Evolutionary conservation across 2,797 vertebrate genomes (phyloP), one percentile per base, ranked within the genome.

Genomic region (Alcedo atthis): DNA sequence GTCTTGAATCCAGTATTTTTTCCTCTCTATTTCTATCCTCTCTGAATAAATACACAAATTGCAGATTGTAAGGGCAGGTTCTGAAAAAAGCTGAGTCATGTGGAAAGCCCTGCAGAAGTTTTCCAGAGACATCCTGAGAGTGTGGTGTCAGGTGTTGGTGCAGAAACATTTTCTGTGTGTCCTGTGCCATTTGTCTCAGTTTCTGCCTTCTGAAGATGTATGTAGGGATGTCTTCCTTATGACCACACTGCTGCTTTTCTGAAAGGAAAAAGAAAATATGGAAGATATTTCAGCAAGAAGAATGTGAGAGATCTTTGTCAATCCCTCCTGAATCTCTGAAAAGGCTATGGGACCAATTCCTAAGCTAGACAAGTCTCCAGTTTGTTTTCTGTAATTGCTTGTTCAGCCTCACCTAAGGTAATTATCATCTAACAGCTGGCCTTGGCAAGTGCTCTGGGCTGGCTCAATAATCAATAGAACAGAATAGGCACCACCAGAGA

Each of bases 351-450:
- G 81, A 55, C 45, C 58, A 84, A 32, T 61, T 75, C 58, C 42
- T 78, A 43, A 77, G 40, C 30, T 55, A 55, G 32, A 25, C 9
- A 57, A 88, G n/a, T 33, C 20, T 85, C 64, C 10, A 6, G 15
- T 74, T 83, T 61, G 35, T 76, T 81, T 88, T 78, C 58, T 75
- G 32, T 71, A 66, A 48, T 63, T 88, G 40, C 57, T 78, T 67
- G 51, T 48, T 90, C 40, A 26, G 69, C 32, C 91, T 92, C 24
- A 61, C 45, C 81, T 81, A 67, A 75, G 53, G 26, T 54, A 63
- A 78, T 87, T 69, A 77, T 42, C 61, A 8, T 48, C 53, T 81
- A 84, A 20, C 77, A 83, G 74, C 83, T 92, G 81, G n/a, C 66
- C 69, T 83, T 81, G 69, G 64, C 22, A 53, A 68, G 51, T 61